phyloP scores from a whole-genome alignment of 2,113 vertebrate species.

The Gracilinanus agilis region DNA sequence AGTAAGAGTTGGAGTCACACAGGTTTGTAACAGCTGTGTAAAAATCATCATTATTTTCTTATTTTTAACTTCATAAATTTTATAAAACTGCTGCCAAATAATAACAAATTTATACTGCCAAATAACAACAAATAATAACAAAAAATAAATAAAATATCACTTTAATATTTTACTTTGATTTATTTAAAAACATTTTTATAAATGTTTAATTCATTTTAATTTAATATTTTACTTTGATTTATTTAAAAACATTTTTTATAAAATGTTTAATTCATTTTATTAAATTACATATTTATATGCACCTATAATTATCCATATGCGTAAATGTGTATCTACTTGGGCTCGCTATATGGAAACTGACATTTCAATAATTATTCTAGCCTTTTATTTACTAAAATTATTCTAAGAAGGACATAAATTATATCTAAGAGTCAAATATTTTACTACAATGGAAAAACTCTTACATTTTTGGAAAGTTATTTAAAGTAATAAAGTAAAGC shows the following conservation, averaged over 20 bases:
- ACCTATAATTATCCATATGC: constrained; percentile 10
- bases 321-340: constrained; percentile 16
- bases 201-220: constrained; percentile 33
- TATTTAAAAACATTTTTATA: constrained; percentile 45
- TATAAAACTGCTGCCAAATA: neutral
- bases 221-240: constrained; percentile 4
- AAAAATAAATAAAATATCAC: no score
- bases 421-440: neutral
- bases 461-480: neutral
- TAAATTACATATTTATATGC: constrained; percentile 34
- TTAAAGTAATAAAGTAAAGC: neutral
- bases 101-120: neutral
- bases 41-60: neutral
- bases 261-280: constrained; percentile 34
- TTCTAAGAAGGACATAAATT: neutral
- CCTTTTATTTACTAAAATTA: neutral
- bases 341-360: neutral
- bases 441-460: neutral
- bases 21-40: constrained; percentile 87
- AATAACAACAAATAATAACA: neutral
- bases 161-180: neutral
- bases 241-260: constrained; percentile 43
- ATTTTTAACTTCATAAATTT: constrained; percentile 25
- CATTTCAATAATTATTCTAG: constrained; percentile 1
- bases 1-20: constrained; percentile 98